A percentile compares a stretch with the other conserved stretches of the same genome.
Conservation (phyloP, 35 echinoderm and acorn worm species). For the Amphiura filiformis region DNA sequence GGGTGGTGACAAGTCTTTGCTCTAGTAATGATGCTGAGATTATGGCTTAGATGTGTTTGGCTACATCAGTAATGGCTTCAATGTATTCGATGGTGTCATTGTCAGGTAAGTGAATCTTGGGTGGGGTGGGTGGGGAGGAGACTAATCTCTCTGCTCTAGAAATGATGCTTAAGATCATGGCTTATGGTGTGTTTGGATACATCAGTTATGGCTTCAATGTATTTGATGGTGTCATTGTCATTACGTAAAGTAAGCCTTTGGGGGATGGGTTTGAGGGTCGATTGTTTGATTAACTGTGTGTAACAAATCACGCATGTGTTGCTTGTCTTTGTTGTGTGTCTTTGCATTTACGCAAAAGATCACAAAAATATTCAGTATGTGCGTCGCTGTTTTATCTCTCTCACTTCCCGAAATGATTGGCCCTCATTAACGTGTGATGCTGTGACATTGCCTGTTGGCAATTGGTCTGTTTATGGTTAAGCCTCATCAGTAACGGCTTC, state of each 20-base stretch:
- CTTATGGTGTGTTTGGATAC: constrained; percentile 87
- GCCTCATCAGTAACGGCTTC: constrained; percentile 93
- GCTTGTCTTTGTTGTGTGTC: no score
- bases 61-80: constrained; percentile 96
- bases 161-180: no score
- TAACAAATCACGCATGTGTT: no score
- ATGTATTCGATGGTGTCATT: constrained; percentile 98
- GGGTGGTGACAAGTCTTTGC: constrained; percentile 59
- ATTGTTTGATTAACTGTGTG: no score
- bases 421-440: no score
- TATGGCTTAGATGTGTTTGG: constrained; percentile 83
- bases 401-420: no score
- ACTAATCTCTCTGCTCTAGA: no score
- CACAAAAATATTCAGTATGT: no score
- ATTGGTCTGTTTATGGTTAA: constrained; percentile 83
- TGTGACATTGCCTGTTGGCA: background rate
- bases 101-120: constrained; percentile 79
- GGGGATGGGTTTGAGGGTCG: no score
- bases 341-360: no score
- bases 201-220: constrained; percentile 98
- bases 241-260: constrained; percentile 74
- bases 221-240: constrained; percentile 98
- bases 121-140: no score
- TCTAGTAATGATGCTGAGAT: constrained; percentile 89
- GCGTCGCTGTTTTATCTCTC: no score